These are phyloP conservation scores for Liposcelis brunnea DNA, from an alignment of 2,888 invertebrate genomes.

Conservation along the genomic window DNA sequence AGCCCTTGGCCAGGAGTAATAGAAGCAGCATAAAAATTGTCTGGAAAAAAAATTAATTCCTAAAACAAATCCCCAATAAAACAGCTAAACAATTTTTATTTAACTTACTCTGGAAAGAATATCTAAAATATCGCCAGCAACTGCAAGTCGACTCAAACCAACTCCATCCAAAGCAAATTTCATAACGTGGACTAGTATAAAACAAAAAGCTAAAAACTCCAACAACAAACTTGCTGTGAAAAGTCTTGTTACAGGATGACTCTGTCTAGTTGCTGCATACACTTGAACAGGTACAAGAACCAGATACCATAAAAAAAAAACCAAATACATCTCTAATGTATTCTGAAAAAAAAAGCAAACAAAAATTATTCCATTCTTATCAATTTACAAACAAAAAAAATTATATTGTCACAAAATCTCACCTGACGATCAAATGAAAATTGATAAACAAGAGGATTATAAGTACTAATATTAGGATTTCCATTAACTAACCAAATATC, in stretches of 20 bases:
- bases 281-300: constrained; percentile 76
- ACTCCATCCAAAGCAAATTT: constrained; percentile 83
- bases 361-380: neutral
- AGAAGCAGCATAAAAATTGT: constrained; percentile 86
- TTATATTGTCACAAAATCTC: neutral
- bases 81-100: constrained; percentile 3
- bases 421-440: constrained; percentile 85
- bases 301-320: constrained; percentile 74
- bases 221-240: constrained; percentile 74
- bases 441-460: constrained; percentile 80
- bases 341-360: constrained; percentile 36
- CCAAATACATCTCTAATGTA: constrained; percentile 73
- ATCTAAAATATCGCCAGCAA: constrained; percentile 82
- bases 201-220: constrained; percentile 69
- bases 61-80: constrained; percentile 14
- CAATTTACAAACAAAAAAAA: neutral
- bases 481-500: constrained; percentile 96
- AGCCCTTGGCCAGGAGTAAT: constrained; percentile 84
- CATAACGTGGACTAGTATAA: constrained; percentile 75
- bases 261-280: constrained; percentile 75
- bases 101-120: constrained; percentile 68
- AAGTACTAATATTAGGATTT: constrained; percentile 72
- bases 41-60: constrained; percentile 35
- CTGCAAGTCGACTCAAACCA: constrained; percentile 64
- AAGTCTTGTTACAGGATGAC: constrained; percentile 77